Evolutionary conservation across 2,113 vertebrate genomes (phyloP).

Genomic region (Brachypodius melanocephalos): DNA sequence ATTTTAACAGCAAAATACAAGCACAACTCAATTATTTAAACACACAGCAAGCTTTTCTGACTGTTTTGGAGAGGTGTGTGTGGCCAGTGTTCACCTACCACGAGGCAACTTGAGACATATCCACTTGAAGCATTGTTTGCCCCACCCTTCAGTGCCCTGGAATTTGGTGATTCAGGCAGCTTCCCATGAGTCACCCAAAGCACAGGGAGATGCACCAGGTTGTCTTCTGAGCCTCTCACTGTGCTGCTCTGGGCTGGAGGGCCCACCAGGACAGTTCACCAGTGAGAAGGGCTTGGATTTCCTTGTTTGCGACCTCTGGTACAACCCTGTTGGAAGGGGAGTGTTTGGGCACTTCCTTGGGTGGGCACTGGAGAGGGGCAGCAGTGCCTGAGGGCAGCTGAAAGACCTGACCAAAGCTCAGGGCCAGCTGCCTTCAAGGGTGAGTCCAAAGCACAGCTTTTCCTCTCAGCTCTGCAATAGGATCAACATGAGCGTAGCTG

Average conservation of each 20-base stretch:
- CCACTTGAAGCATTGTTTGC: neutral
- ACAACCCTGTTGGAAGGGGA: fast-evolving
- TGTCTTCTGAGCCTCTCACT: neutral
- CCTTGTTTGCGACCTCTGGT: neutral
- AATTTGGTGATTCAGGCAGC: neutral
- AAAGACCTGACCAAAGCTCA: neutral
- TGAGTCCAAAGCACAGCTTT: neutral
- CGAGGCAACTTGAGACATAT: neutral
- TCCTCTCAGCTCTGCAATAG: neutral
- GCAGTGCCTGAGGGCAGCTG: neutral
- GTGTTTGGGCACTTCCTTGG: neutral
- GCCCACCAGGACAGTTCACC: neutral
- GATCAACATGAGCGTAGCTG: neutral
- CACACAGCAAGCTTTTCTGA: neutral
- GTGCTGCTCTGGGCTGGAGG: neutral
- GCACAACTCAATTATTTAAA: neutral
- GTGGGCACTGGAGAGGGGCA: neutral
- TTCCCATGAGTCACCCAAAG: neutral
- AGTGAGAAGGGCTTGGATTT: neutral
- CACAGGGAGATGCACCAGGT: neutral
- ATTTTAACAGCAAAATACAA: neutral
- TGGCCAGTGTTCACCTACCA: neutral
- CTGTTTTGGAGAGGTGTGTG: neutral
- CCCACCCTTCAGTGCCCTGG: neutral
- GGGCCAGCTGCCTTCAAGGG: fast-evolving